phyloP scores from a whole-genome alignment of 2,888 invertebrate genomes.

The Cataglyphis albicans region DNA sequence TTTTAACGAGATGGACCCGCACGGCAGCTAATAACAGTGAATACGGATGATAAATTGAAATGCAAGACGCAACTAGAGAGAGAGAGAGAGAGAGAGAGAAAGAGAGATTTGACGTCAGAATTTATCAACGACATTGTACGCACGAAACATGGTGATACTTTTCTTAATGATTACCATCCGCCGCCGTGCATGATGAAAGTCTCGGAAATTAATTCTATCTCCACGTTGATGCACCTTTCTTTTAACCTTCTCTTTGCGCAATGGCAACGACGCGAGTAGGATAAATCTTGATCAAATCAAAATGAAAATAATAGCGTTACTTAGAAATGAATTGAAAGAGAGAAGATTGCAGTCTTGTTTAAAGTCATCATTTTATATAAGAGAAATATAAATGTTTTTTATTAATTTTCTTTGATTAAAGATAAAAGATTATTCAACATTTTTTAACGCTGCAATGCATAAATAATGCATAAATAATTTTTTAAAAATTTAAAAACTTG shows the following conservation, averaged over 20 bases:
- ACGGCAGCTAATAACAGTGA: slow-evolving; percentile 22
- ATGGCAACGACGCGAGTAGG: background rate
- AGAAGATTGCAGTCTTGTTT: background rate
- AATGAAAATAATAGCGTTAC: slow-evolving; percentile 5
- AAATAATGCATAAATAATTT: background rate
- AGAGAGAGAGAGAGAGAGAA: no score
- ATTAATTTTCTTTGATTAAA: background rate
- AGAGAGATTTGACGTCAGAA: slow-evolving; percentile 15
- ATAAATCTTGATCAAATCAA: slow-evolving; percentile 10
- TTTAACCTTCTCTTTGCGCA: background rate
- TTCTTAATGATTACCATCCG: slow-evolving; percentile 18
- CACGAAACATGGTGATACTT: slow-evolving; percentile 25
- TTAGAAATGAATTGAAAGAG: background rate
- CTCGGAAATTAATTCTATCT: slow-evolving; percentile 25
- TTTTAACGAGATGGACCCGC: background rate
- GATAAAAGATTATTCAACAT: background rate
- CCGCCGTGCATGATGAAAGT: background rate
- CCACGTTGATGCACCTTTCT: slow-evolving; percentile 22
- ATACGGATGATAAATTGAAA: slow-evolving; percentile 32
- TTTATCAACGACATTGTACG: slow-evolving; percentile 33
- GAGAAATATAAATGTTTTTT: background rate
- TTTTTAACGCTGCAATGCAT: background rate
- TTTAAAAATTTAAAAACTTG: background rate
- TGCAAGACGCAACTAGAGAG: slow-evolving; percentile 14
- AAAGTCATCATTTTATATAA: background rate